Base-by-base conservation (phyloP, 2,888 invertebrate genomes). In the Amphipoea oculea region DNA sequence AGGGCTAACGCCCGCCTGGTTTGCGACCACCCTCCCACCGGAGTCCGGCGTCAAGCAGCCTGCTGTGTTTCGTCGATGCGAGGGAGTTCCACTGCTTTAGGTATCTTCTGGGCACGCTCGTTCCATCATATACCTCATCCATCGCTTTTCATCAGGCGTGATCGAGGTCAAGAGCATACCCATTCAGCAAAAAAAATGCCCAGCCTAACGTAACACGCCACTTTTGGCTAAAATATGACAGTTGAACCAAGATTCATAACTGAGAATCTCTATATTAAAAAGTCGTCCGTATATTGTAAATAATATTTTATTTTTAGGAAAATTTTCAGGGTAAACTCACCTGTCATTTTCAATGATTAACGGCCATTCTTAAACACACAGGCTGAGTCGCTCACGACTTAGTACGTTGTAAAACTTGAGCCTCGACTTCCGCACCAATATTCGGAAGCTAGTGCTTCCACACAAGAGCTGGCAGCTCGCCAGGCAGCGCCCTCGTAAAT, bases 401-500 rank as follows among this genome's bases (percentile, higher is more conserved):
- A n/a, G 17, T 51, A 23, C 20, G 29, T 23, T 66, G 20, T 66
- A 65, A 75, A 70, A 78, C 78, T 73, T 62, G 65, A 74, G 78
- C 68, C 78, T 78, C 78, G 23, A 78, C 62, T 81, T 82, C 63
- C 68, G 62, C 40, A n/a, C n/a, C 71, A 72, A 78, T 78, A 86
- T 78, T 78, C 57, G 72, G 72, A 0, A 17, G 12, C 83, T 51
- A 86, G 67, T 63, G 40, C 71, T 60, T 68, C n/a, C 48, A 65
- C 48, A 48, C 45, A 77, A 81, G 87, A 87, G 77, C 73, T 88
- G 87, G 88, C 87, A 63, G 1, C 1, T 0, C 23, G 76, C 89
- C 88, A 85, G 78, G 29, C 73, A 29, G 72, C 72, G n/a, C 4
- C 45, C 29, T 83, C 89, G 77, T 88, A 88, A 88, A 88, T 88